These are phyloP conservation scores for Xanthia togata DNA, from an alignment of 2,888 invertebrate genomes.

Conservation along the genomic window DNA sequence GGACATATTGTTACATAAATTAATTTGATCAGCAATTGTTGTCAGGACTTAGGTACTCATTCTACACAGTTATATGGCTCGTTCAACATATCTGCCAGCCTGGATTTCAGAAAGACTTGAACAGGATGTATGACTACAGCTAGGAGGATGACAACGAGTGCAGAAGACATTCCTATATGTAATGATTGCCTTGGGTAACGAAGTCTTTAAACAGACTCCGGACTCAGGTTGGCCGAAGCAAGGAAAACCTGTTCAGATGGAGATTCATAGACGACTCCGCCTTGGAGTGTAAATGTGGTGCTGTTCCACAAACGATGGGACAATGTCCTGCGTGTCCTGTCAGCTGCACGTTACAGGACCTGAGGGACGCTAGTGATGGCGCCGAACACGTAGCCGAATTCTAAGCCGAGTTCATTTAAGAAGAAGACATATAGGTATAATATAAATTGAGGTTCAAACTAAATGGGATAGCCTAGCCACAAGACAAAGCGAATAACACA, in stretches of 20 bases:
- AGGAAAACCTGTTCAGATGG: too few relatives aligned
- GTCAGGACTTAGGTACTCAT: neutral
- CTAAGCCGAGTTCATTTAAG: too few relatives aligned
- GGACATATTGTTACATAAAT: conserved; percentile 5
- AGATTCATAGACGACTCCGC: too few relatives aligned
- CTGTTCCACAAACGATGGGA: too few relatives aligned
- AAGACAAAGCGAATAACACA: neutral
- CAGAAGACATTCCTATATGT: neutral
- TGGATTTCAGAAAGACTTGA: neutral
- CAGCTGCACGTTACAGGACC: too few relatives aligned
- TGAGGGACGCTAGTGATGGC: too few relatives aligned
- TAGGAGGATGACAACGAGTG: neutral
- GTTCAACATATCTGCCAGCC: neutral
- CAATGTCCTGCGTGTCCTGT: too few relatives aligned
- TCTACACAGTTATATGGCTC: neutral
- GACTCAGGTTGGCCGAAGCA: too few relatives aligned
- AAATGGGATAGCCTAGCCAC: neutral
- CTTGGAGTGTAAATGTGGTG: too few relatives aligned
- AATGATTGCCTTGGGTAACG: too few relatives aligned
- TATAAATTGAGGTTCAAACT: neutral
- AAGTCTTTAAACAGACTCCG: too few relatives aligned
- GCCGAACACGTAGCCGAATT: too few relatives aligned
- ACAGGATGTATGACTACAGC: neutral
- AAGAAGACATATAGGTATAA: neutral
- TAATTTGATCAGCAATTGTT: neutral